phyloP scores from a whole-genome alignment of 2,888 invertebrate genomes.

The Ditula angustiorana region DNA sequence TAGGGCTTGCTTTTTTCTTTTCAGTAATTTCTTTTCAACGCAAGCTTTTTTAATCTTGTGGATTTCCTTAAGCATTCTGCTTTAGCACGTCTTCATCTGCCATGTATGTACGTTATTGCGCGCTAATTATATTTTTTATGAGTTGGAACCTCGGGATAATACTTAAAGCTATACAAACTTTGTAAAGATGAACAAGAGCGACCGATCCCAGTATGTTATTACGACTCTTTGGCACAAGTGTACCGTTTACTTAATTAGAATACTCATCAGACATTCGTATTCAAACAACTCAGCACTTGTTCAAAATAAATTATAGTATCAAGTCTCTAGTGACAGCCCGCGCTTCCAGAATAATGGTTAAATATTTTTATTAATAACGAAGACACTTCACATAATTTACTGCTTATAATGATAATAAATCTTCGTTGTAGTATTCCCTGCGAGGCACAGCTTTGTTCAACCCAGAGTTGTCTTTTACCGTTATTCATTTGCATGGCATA shows the following conservation, averaged over 20 bases:
- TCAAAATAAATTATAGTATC: conserved; percentile 10
- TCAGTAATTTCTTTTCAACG: too few relatives aligned
- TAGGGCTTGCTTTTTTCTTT: too few relatives aligned
- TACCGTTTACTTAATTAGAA: neutral
- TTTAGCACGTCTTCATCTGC: too few relatives aligned
- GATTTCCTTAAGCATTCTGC: too few relatives aligned
- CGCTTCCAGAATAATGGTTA: neutral
- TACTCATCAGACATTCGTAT: neutral
- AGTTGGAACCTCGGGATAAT: too few relatives aligned
- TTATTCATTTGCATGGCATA: neutral
- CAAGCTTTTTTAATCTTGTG: too few relatives aligned
- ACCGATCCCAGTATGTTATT: neutral
- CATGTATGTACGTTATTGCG: too few relatives aligned
- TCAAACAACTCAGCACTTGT: neutral
- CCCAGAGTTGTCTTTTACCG: neutral
- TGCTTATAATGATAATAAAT: conserved; percentile 6
- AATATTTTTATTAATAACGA: conserved; percentile 2
- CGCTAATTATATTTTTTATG: too few relatives aligned
- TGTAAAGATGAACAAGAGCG: too few relatives aligned
- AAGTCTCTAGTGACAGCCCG: neutral
- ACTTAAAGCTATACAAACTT: too few relatives aligned
- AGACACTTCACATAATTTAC: conserved; percentile 7
- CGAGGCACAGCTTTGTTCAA: neutral
- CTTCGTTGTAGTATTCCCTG: neutral
- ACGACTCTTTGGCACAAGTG: neutral